Evolutionary conservation across 2,888 invertebrate species (phyloP).

Genomic region (Archips xylosteana): DNA sequence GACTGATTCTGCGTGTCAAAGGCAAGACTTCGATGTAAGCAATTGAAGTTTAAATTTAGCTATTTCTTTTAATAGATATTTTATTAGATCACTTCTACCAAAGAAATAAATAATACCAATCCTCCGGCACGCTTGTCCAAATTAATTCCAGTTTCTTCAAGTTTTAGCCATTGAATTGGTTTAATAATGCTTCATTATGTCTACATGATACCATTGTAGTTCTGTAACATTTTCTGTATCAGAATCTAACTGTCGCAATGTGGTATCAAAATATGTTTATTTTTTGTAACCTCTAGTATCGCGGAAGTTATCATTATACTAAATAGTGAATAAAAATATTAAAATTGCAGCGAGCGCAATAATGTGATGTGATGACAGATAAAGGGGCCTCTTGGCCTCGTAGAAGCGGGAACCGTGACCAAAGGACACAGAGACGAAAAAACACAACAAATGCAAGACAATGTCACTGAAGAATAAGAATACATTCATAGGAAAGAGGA

Average conservation of each 20-base stretch:
- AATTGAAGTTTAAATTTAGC: not conserved
- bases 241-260: conserved; percentile 11
- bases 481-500: conserved; percentile 53
- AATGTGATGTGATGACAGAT: conserved; percentile 53
- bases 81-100: not conserved
- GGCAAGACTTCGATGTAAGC: conserved; percentile 21
- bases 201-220: not conserved
- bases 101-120: not conserved
- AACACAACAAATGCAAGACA: conserved; percentile 54
- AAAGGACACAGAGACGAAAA: conserved; percentile 63
- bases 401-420: conserved; percentile 60
- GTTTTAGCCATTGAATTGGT: not conserved
- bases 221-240: not conserved
- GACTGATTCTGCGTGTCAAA: conserved; percentile 15
- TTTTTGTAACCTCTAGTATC: not conserved
- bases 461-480: conserved; percentile 51
- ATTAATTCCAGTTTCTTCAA: not conserved
- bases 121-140: not conserved
- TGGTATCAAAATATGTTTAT: not conserved
- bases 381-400: conserved; percentile 65
- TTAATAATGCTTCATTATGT: too few species aligned
- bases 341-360: conserved; percentile 45
- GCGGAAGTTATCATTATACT: conserved; percentile 3
- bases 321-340: conserved; percentile 19
- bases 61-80: not conserved